Base-by-base conservation (phyloP, 2,888 invertebrate species). In the Andrena camellia region DNA sequence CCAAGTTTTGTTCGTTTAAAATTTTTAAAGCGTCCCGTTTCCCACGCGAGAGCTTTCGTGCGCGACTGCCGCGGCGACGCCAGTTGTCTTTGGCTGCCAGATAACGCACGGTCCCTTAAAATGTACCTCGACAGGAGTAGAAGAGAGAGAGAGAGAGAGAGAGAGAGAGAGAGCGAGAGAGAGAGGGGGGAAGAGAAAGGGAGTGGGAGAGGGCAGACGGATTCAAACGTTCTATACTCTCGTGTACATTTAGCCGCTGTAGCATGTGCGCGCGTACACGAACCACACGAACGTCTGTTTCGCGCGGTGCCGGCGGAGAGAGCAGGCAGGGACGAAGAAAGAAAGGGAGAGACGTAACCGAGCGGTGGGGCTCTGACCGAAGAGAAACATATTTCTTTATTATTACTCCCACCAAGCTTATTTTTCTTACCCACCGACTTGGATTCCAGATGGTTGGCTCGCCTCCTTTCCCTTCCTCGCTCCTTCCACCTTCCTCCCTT, bases 301-400 rank as follows among this genome's bases (percentile, higher is more conserved):
- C 64, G 10, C 63, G 78, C 52, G 42, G 42, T 42, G 42, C 57
- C 52, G 54, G 60, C 69, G 75, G 77, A 66, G 64, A 64, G 62
- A 54, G 52, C 64, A 29, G 60, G 67, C 63, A 48, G 62, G 26
- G 62, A 66, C 57, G 68, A 62, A 72, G 75, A 31, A 60, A 59
- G 67, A 64, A 70, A 78, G 71, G 67, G 62, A 69, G 73, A 54
- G 81, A 73, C 64, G 79, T 63, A 72, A 81, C 64, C 72, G 71
- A 78, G 62, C 70, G 63, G 86, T 50, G 79, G 86, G 85, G 87
- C 85, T 84, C 91, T 89, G 90, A 90, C 91, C 90, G 92, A 92
- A 91, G 91, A 93, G 93, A 93, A 93, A 93, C 93, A 93, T 93
- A 93, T 93, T 93, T 93, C 93, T 93, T 93, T 93, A 93, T 93